Evolutionary conservation across 2,113 vertebrate genomes (phyloP), one percentile per base, ranked within the genome.

Genomic region (Lethenteron camtschaticum): DNA sequence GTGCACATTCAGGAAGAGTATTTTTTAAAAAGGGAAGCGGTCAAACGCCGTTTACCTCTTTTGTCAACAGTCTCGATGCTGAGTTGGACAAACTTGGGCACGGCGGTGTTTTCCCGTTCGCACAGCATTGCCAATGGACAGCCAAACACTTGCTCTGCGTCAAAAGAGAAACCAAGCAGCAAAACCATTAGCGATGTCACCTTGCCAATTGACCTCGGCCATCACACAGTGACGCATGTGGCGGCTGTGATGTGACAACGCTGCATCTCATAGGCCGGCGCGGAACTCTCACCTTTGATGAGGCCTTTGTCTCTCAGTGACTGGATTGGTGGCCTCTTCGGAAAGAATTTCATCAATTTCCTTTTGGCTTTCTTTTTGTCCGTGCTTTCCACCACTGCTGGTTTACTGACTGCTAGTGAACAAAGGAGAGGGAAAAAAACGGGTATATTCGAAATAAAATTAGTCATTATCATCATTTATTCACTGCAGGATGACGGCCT

Each of bases 141-240:
- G 74, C 89, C 89, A 11, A 95, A 94, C 71, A 94, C 87, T 80
- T 91, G 89, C 78, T 94, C 89, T 95, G 78, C 69, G 73, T 41
- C 41, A 41, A 41, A 41, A 7, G 41, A 41, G 41, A 41, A 41
- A 41, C 41, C 41, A 41, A 41, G 41, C 41, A 41, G 41, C 41
- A 41, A 41, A 41, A 41, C 41, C 41, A 41, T 41, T 7, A 41
- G 6, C 41, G 41, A 41, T 41, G 41, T 41, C 41, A 41, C 41
- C 41, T 41, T 41, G 41, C 41, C 41, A 41, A 41, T 41, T 41
- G 41, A 41, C 41, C 41, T 41, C 41, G 41, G 41, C 41, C 41
- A 41, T 7, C 41, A 41, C 41, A 41, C 41, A 41, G 41, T 41
- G 41, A 41, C 1, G 41, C 5, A 41, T 5, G 41, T 41, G 41